These are phyloP conservation scores for Chrysocyon brachyurus DNA, from an alignment of 2,797 vertebrate species.

Conservation along the genomic window DNA sequence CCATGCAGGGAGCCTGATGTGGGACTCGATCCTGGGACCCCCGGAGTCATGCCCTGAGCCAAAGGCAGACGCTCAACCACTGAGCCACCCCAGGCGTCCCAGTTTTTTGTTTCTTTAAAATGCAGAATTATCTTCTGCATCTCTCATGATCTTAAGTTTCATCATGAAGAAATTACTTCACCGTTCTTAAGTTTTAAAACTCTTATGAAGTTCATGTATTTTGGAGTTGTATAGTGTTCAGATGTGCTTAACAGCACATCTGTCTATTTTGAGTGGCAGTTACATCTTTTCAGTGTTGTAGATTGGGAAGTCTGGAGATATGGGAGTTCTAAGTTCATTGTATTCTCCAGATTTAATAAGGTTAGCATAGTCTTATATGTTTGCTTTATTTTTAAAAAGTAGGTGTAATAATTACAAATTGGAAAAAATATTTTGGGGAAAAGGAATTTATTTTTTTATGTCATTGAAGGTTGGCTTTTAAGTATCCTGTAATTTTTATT, in stretches of 20 bases:
- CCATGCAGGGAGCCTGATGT: too few species aligned
- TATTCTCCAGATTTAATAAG: slow-evolving; percentile 52
- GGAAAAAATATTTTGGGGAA: background rate
- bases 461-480: slow-evolving; percentile 41
- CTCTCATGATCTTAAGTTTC: background rate
- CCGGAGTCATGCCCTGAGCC: too few species aligned
- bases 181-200: slow-evolving; percentile 64
- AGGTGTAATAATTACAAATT: background rate
- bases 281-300: slow-evolving; percentile 6
- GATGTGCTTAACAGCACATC: background rate
- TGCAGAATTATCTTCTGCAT: background rate
- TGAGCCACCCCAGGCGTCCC: too few species aligned
- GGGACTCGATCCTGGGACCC: too few species aligned
- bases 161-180: slow-evolving; percentile 38
- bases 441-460: slow-evolving; percentile 32
- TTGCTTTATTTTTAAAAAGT: background rate
- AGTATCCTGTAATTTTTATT: background rate
- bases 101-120: background rate
- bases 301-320: background rate
- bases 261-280: background rate
- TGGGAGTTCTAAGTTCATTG: slow-evolving; percentile 19
- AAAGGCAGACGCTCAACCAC: too few species aligned
- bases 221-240: slow-evolving; percentile 18
- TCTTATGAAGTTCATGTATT: slow-evolving; percentile 5
- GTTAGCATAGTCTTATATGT: background rate